Conservation (phyloP, 2,113 vertebrate species). For the Geococcyx californianus region DNA sequence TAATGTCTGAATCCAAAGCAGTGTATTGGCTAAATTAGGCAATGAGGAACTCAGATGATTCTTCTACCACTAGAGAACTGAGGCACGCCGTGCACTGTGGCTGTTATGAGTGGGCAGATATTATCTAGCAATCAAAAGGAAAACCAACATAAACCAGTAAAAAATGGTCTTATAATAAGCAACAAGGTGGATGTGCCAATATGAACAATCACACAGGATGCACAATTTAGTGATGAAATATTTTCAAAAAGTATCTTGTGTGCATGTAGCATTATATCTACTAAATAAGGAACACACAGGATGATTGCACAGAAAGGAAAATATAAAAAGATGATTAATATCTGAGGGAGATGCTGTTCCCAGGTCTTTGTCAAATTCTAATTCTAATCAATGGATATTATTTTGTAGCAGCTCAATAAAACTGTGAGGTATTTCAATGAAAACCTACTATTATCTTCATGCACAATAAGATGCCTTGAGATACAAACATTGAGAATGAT, state of each 20-base stretch:
- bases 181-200: neutral
- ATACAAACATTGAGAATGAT: neutral
- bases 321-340: neutral
- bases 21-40: neutral
- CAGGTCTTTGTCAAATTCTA: neutral
- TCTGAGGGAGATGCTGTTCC: neutral
- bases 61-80: neutral
- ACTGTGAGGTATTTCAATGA: neutral
- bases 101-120: neutral
- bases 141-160: neutral
- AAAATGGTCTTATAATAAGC: neutral
- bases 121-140: neutral
- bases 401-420: neutral
- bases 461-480: neutral
- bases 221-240: neutral
- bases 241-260: neutral
- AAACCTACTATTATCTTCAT: neutral
- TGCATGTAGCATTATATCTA: neutral
- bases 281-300: conserved; percentile 3
- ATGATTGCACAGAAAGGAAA: neutral
- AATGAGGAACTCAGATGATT: neutral
- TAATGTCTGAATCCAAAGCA: neutral
- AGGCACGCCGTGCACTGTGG: neutral
- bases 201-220: neutral
- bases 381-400: neutral